Evolutionary conservation across 1,140 invertebrate species (phyloP).

Genomic region (Drosophila parabipectinata): DNA sequence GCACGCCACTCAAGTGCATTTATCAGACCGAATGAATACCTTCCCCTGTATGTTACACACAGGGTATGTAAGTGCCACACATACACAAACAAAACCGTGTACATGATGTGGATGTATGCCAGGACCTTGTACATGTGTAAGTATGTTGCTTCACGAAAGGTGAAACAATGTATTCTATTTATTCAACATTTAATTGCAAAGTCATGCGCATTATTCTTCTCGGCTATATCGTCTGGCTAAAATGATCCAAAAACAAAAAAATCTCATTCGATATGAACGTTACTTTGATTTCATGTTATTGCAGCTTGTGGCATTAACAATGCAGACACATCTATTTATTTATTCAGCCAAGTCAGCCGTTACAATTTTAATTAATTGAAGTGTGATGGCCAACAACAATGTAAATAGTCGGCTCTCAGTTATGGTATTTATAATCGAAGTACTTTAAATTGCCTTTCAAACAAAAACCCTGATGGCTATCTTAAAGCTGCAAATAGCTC

Average conservation of each 20-base stretch:
- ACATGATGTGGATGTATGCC: background rate
- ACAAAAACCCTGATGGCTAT: background rate
- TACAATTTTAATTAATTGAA: slow-evolving; percentile 29
- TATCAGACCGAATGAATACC: slow-evolving; percentile 46
- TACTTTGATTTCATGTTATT: slow-evolving; percentile 55
- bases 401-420: background rate
- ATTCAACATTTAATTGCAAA: slow-evolving; percentile 40
- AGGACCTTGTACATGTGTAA: slow-evolving; percentile 20
- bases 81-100: background rate
- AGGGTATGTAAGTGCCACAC: slow-evolving; percentile 1
- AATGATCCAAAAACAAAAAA: background rate
- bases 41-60: slow-evolving; percentile 17
- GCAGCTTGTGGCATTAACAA: slow-evolving; percentile 51
- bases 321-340: slow-evolving; percentile 36
- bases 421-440: background rate
- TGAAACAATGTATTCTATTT: slow-evolving; percentile 35
- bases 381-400: background rate
- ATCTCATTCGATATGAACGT: slow-evolving; percentile 15
- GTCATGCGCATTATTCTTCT: slow-evolving; percentile 35
- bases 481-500: slow-evolving; percentile 3
- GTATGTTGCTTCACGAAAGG: slow-evolving; percentile 20
- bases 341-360: slow-evolving; percentile 35
- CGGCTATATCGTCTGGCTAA: slow-evolving; percentile 2
- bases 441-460: background rate
- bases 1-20: slow-evolving; percentile 52